Conservation (phyloP, 2,888 invertebrate species). For the Drosophila mimica region DNA sequence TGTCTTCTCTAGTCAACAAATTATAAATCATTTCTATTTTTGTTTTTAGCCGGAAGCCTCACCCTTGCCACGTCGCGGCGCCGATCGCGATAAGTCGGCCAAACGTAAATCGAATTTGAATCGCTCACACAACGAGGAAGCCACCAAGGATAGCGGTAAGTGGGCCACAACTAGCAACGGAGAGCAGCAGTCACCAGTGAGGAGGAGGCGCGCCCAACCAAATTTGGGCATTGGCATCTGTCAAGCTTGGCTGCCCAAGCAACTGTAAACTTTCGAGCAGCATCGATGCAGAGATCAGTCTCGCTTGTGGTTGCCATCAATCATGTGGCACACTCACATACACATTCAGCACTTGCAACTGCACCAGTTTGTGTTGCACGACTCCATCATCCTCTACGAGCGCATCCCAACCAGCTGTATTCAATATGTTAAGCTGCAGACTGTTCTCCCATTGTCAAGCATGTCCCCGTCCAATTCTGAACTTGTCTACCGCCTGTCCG, state of each 20-base stretch:
- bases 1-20: neutral
- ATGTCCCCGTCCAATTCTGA: slow-evolving; percentile 43
- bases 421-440: slow-evolving; percentile 67
- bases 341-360: slow-evolving; percentile 63
- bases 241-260: slow-evolving; percentile 40
- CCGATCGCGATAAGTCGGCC: slow-evolving; percentile 88
- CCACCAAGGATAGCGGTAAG: slow-evolving; percentile 85
- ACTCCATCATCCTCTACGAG: slow-evolving; percentile 51
- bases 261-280: slow-evolving; percentile 13
- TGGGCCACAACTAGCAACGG: slow-evolving; percentile 41
- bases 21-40: neutral
- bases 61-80: slow-evolving; percentile 80
- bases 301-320: slow-evolving; percentile 1
- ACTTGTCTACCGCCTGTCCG: neutral
- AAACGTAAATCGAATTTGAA: slow-evolving; percentile 89
- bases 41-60: slow-evolving; percentile 78
- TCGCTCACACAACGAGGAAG: slow-evolving; percentile 86
- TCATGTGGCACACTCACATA: slow-evolving; percentile 44
- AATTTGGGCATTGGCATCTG: slow-evolving; percentile 21
- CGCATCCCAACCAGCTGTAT: slow-evolving; percentile 70
- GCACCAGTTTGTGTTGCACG: slow-evolving; percentile 60
- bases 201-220: slow-evolving; percentile 20
- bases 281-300: slow-evolving; percentile 22
- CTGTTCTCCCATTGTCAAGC: slow-evolving; percentile 49
- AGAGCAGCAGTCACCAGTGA: slow-evolving; percentile 5